Evolutionary conservation across 1,140 invertebrate species (phyloP).

Genomic region (Ladona fulva): DNA sequence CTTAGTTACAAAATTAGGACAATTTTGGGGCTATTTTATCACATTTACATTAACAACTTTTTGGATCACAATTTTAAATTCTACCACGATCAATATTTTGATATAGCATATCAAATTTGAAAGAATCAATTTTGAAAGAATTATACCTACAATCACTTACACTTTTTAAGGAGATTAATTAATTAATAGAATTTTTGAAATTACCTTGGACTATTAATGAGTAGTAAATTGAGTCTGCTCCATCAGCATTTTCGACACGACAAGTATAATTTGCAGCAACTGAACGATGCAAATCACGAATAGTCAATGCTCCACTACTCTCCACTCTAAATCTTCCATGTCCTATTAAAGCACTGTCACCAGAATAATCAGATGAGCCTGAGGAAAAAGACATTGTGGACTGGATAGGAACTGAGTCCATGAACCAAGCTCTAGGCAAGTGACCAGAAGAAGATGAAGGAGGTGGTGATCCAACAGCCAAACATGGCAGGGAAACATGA

Average conservation of each 20-base stretch:
- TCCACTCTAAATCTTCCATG: constrained; percentile 5
- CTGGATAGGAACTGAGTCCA: not conserved
- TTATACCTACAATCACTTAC: not conserved
- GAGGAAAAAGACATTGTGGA: not conserved
- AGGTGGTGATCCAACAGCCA: constrained; percentile 48
- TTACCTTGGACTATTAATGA: constrained; percentile 49
- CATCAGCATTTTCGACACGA: constrained; percentile 59
- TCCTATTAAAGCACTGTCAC: not conserved
- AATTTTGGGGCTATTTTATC: too few species aligned
- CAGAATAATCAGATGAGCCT: not conserved
- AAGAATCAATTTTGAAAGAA: too few species aligned
- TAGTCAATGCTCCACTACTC: not conserved
- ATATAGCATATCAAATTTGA: too few species aligned
- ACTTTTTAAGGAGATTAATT: not conserved
- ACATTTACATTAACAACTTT: too few species aligned
- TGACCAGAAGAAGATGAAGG: constrained; percentile 41
- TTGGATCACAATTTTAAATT: too few species aligned
- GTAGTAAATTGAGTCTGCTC: constrained; percentile 52
- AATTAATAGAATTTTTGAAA: not conserved
- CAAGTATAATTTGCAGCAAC: constrained; percentile 70
- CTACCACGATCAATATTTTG: too few species aligned
- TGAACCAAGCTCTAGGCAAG: not conserved
- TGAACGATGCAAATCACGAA: constrained; percentile 44
- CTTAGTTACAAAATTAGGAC: too few species aligned
- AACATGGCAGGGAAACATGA: constrained; percentile 51